These are phyloP conservation scores for Meandrina meandrites DNA, from an alignment of 92 coral and sea anemone species.

Conservation along the genomic window DNA sequence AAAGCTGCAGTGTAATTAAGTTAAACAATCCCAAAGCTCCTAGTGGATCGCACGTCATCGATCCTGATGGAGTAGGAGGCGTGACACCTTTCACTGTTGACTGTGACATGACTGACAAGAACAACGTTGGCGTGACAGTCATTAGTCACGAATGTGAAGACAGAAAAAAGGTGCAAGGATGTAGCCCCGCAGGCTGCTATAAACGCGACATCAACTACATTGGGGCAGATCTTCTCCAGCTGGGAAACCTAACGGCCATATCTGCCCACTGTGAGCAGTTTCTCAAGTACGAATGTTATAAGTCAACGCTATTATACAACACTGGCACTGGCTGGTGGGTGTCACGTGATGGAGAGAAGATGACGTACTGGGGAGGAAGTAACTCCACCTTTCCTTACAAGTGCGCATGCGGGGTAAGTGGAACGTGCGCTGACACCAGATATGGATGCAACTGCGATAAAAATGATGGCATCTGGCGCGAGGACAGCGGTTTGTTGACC, in stretches of 20 bases:
- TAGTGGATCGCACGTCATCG: conserved; percentile 38
- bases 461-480: conserved; percentile 3
- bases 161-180: conserved; percentile 2
- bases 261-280: too few relatives aligned
- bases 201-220: neutral
- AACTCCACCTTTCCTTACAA: too few relatives aligned
- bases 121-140: conserved; percentile 52
- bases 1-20: conserved; percentile 23
- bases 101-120: conserved; percentile 54
- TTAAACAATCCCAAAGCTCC: neutral
- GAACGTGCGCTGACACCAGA: conserved; percentile 14
- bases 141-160: conserved; percentile 55
- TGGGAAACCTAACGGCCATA: too few relatives aligned
- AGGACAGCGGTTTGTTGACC: too few relatives aligned
- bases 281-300: neutral
- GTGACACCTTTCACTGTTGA: neutral
- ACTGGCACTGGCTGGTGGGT: neutral
- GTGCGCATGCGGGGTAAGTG: conserved; percentile 40
- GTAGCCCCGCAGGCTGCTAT: neutral
- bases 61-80: conserved; percentile 50
- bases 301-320: neutral
- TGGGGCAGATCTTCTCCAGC: too few relatives aligned
- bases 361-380: too few relatives aligned
- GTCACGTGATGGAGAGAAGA: too few relatives aligned
- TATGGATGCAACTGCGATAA: conserved; percentile 20